Conservation (phyloP, 2,888 invertebrate genomes). For the Xanthorhoe spadicearia region DNA sequence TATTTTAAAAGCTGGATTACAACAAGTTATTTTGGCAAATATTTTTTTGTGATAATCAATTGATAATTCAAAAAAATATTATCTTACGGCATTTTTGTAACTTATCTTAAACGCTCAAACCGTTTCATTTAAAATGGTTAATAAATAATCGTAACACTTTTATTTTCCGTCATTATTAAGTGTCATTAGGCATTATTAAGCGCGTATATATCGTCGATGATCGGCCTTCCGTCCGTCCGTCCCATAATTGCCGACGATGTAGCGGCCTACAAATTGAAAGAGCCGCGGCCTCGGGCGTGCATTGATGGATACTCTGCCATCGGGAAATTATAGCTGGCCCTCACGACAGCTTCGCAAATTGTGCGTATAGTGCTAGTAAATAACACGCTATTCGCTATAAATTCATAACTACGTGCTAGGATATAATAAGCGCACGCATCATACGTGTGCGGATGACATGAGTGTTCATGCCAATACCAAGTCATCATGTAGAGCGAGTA, state of each 20-base stretch:
- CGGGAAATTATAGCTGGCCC: slow-evolving; percentile 80
- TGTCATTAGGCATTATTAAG: slow-evolving; percentile 84
- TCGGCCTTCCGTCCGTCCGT: slow-evolving; percentile 75
- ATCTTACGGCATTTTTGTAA: not conserved
- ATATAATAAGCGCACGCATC: slow-evolving; percentile 60
- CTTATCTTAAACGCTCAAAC: slow-evolving; percentile 6
- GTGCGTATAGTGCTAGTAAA: slow-evolving; percentile 84
- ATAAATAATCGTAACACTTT: slow-evolving; percentile 81
- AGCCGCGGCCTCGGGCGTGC: slow-evolving; percentile 78
- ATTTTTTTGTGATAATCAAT: not conserved
- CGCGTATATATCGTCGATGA: slow-evolving; percentile 81
- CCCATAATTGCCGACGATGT: slow-evolving; percentile 79
- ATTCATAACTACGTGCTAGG: slow-evolving; percentile 73
- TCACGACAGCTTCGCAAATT: slow-evolving; percentile 85
- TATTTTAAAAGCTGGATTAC: too few relatives aligned
- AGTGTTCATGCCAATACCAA: slow-evolving; percentile 31
- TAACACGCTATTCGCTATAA: slow-evolving; percentile 77
- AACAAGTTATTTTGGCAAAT: too few relatives aligned
- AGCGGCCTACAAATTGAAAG: slow-evolving; percentile 84
- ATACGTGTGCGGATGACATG: slow-evolving; percentile 55
- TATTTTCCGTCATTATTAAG: slow-evolving; percentile 82
- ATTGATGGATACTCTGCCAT: slow-evolving; percentile 84
- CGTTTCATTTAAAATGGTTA: slow-evolving; percentile 54
- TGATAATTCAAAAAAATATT: not conserved
- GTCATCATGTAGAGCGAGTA: not conserved